Evolutionary conservation across 2,113 vertebrate species (phyloP), one percentile per base, ranked within the genome.

Genomic region (Willisornis vidua): DNA sequence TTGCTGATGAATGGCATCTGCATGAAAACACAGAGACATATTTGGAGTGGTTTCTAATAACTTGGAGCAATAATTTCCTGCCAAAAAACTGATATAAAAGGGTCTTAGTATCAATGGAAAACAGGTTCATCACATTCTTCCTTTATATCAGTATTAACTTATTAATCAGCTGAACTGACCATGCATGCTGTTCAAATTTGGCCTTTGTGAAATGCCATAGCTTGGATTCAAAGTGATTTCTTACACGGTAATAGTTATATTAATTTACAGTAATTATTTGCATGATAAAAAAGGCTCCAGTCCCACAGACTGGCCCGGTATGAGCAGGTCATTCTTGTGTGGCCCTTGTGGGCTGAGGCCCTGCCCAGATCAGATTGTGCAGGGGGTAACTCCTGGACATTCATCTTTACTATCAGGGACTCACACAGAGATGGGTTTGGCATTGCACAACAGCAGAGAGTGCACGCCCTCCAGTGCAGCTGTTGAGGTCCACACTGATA

Each of bases 141-240:
- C 71, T 76, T 85, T 39, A 1, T 22, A 87, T 58, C 26, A 37
- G 26, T n/a, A 77, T 71, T 87, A 91, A 25, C 49, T 75, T 78
- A 93, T 93, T 87, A 89, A 93, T 79, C 5, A n/a, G 45, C 58
- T 19, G 23, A 88, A 67, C 55, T 33, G 58, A 83, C 90, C 63
- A 84, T 45, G 81, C 67, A 62, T 6, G 61, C 76, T 86, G 67
- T 93, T 90, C 71, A 66, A 46, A 93, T 73, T 28, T 74, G 33
- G 87, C 87, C 79, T 95, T 94, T 85, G 46, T 87, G 82, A 94
- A 93, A 94, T 89, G 87, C 58, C 78, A 80, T 23, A 74, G 87
- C 82, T 80, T 63, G 72, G 33, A 63, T 67, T 93, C 72, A 80
- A 35, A 88, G 59, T 41, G 67, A 93, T 91, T 77, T 80, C 63